phyloP scores from a whole-genome alignment of 1,140 invertebrate genomes.

The Orchesella cincta region DNA sequence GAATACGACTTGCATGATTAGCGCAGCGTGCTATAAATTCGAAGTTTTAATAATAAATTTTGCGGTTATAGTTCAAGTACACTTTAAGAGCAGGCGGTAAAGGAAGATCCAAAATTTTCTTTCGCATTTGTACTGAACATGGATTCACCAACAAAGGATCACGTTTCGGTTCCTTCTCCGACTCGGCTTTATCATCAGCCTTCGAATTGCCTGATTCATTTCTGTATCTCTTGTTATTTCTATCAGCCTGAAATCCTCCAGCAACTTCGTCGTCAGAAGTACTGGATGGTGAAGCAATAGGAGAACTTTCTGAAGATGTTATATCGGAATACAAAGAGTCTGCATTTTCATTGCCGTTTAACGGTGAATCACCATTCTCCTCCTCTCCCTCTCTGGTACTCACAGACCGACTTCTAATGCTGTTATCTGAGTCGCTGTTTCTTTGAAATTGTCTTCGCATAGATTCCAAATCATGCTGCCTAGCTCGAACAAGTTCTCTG shows the following conservation, averaged over 20 bases:
- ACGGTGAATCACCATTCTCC: slow-evolving; percentile 22
- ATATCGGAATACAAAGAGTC: not conserved
- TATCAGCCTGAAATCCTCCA: not conserved
- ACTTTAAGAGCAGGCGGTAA: slow-evolving; percentile 61
- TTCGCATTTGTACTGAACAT: slow-evolving; percentile 57
- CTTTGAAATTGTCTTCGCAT: not conserved
- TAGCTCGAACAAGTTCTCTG: not conserved
- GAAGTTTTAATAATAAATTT: slow-evolving; percentile 13
- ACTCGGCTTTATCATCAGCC: slow-evolving; percentile 37
- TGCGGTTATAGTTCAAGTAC: slow-evolving; percentile 62
- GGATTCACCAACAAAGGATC: slow-evolving; percentile 49
- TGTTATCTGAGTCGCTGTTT: slow-evolving; percentile 33
- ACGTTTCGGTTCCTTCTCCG: slow-evolving; percentile 32
- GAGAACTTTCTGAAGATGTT: slow-evolving; percentile 27
- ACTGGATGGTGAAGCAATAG: not conserved
- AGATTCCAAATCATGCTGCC: not conserved
- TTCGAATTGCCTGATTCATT: slow-evolving; percentile 28
- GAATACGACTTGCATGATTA: too few species aligned
- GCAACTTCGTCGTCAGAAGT: slow-evolving; percentile 19
- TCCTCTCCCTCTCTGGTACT: slow-evolving; percentile 44
- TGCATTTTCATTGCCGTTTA: not conserved
- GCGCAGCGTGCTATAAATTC: not conserved
- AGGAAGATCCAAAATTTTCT: slow-evolving; percentile 61
- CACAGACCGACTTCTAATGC: slow-evolving; percentile 42
- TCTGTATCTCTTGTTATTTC: slow-evolving; percentile 5